These are phyloP conservation scores for Erebia aethiops DNA, from an alignment of 2,888 invertebrate species.

Conservation along the genomic window DNA sequence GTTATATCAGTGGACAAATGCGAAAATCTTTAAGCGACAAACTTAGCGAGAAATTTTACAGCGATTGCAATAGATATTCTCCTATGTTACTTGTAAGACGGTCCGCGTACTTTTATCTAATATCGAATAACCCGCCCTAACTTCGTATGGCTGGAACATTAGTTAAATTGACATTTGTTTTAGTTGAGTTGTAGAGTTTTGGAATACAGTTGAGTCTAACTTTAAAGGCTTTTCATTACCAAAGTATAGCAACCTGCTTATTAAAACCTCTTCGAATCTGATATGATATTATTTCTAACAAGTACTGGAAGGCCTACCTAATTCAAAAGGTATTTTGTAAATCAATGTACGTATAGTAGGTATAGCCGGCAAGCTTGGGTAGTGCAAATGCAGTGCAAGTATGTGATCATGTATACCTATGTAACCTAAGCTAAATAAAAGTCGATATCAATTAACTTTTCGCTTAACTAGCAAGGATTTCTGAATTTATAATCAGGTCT, in stretches of 20 bases:
- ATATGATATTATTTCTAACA: too few species aligned
- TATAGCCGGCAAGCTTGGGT: too few species aligned
- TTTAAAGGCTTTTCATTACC: too few species aligned
- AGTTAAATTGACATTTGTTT: neutral
- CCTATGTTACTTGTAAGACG: neutral
- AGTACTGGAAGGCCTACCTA: too few species aligned
- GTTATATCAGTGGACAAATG: slow-evolving; percentile 48
- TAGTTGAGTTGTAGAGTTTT: neutral
- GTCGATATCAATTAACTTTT: too few species aligned
- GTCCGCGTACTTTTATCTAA: neutral
- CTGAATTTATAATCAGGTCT: neutral
- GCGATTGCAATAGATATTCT: neutral
- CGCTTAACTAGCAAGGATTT: neutral
- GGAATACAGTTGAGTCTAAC: neutral
- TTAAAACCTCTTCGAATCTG: too few species aligned
- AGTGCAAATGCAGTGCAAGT: too few species aligned
- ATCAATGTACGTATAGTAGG: too few species aligned
- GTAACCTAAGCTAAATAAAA: too few species aligned
- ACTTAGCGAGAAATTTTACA: slow-evolving; percentile 2
- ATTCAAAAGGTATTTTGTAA: too few species aligned
- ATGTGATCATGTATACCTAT: too few species aligned
- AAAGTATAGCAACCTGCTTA: too few species aligned
- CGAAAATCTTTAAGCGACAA: slow-evolving; percentile 19
- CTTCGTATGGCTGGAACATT: slow-evolving; percentile 1
- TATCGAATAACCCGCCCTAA: neutral